Percentiles rank a stretch among this genome's conserved stretches.
These are phyloP conservation scores for Lamproptera curius DNA, from an alignment of 2,888 invertebrate species.

Conservation along the genomic window DNA sequence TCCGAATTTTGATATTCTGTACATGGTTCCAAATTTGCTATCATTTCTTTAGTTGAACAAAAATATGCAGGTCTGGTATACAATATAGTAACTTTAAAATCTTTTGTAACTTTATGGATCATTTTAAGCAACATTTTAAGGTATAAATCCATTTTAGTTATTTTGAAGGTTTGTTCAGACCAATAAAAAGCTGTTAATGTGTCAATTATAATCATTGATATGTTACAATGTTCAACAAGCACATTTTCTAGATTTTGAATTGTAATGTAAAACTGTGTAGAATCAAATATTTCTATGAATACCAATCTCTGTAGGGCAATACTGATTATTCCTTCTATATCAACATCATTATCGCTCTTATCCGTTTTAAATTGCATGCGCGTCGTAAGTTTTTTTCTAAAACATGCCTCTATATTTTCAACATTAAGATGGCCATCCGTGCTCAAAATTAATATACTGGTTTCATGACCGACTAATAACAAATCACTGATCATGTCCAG, in stretches of 20 bases:
- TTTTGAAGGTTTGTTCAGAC: slow-evolving; percentile 67
- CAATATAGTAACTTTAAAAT: slow-evolving; percentile 67
- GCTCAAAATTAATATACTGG: slow-evolving; percentile 55
- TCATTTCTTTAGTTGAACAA: slow-evolving; percentile 52
- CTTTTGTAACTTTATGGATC: slow-evolving; percentile 64
- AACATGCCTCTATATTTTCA: slow-evolving; percentile 32
- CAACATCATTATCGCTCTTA: slow-evolving; percentile 13
- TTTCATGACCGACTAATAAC: slow-evolving; percentile 44
- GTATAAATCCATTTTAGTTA: slow-evolving; percentile 71
- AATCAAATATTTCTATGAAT: slow-evolving; percentile 57
- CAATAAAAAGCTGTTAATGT: slow-evolving; percentile 73
- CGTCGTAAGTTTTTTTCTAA: slow-evolving; percentile 35
- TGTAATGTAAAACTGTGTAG: slow-evolving; percentile 56
- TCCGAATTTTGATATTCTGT: slow-evolving; percentile 38
- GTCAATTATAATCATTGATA: slow-evolving; percentile 61
- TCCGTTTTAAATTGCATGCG: slow-evolving; percentile 9
- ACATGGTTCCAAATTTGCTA: slow-evolving; percentile 40
- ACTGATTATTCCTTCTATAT: slow-evolving; percentile 32
- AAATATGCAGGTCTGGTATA: slow-evolving; percentile 76
- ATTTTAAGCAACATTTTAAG: slow-evolving; percentile 55
- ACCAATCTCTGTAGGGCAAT: slow-evolving; percentile 42
- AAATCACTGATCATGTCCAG: slow-evolving; percentile 55
- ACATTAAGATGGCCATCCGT: slow-evolving; percentile 63
- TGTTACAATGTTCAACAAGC: slow-evolving; percentile 49
- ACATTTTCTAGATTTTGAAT: slow-evolving; percentile 63